Conservation (phyloP, 2,888 invertebrate genomes). For the Bedellia somnulentella region DNA sequence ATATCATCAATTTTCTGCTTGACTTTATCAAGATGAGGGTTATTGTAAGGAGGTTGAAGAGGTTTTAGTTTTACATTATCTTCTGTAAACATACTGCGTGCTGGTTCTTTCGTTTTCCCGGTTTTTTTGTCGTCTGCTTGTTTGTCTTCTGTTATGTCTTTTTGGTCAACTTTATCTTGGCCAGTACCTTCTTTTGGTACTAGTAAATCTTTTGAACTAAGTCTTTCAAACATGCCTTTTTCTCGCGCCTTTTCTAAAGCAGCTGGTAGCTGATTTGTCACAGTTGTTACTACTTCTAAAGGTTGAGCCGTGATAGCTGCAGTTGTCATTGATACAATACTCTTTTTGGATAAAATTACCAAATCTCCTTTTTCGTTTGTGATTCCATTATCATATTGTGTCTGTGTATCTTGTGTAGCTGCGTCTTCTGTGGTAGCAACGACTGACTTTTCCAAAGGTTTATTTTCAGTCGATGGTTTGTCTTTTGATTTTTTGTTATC, state of each 20-base stretch:
- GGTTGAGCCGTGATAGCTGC: conserved; percentile 61
- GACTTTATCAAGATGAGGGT: conserved; percentile 48
- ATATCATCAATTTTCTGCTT: conserved; percentile 52
- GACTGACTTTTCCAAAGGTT: conserved; percentile 13
- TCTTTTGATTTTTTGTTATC: conserved; percentile 9
- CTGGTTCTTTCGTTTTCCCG: conserved; percentile 16
- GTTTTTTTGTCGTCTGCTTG: conserved; percentile 25
- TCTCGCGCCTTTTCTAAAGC: conserved; percentile 53
- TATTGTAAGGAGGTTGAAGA: conserved; percentile 45
- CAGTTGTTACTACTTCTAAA: conserved; percentile 53
- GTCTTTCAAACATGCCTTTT: conserved; percentile 45
- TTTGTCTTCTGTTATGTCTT: conserved; percentile 16
- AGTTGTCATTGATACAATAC: conserved; percentile 59
- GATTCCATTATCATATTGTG: conserved; percentile 41
- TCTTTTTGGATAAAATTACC: conserved; percentile 48
- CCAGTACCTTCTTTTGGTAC: conserved; percentile 24
- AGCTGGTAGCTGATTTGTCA: conserved; percentile 53
- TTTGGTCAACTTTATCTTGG: conserved; percentile 14
- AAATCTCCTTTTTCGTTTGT: conserved; percentile 41
- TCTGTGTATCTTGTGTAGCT: conserved; percentile 41
- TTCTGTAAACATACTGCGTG: conserved; percentile 22
- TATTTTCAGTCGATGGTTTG: not conserved
- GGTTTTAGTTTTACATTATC: conserved; percentile 39
- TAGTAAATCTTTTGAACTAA: conserved; percentile 48
- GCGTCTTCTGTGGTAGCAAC: conserved; percentile 24